A percentile compares a stretch with the other conserved stretches of the same genome.
phyloP scores from a whole-genome alignment of 2,888 invertebrate species.

The Julus scandinavius region DNA sequence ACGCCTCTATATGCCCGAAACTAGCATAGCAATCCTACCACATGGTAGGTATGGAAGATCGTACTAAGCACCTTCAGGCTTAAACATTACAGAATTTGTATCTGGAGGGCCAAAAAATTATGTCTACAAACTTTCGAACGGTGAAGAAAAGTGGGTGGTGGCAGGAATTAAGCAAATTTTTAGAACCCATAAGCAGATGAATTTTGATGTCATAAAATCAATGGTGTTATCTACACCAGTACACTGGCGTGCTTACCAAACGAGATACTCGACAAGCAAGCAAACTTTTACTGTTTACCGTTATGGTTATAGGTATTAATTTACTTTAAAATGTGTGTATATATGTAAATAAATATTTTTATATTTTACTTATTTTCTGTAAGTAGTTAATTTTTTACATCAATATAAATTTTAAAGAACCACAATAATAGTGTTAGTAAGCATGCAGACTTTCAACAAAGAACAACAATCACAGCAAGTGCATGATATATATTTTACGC shows the following conservation, averaged over 20 bases:
- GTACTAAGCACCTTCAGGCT: conserved; percentile 58
- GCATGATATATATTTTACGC: neutral
- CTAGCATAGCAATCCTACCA: too few relatives aligned
- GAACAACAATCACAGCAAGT: neutral
- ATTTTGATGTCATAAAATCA: conserved; percentile 59
- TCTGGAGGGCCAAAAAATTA: conserved; percentile 64
- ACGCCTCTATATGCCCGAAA: too few relatives aligned
- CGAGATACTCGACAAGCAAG: too few relatives aligned
- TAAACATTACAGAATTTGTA: conserved; percentile 56
- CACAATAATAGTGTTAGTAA: too few relatives aligned
- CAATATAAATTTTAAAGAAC: too few relatives aligned
- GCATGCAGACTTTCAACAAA: neutral
- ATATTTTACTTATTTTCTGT: neutral
- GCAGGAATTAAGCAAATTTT: conserved; percentile 61
- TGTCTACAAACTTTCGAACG: conserved; percentile 61
- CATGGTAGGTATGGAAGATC: too few relatives aligned
- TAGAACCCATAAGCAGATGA: conserved; percentile 57
- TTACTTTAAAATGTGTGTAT: neutral
- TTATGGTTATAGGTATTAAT: neutral
- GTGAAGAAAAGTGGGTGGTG: conserved; percentile 60
- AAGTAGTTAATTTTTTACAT: too few relatives aligned
- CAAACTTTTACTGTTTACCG: neutral
- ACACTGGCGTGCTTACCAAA: too few relatives aligned
- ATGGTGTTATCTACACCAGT: conserved; percentile 53
- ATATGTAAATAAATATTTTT: neutral